These are phyloP conservation scores for Teinopalpus imperialis DNA, from an alignment of 2,888 invertebrate genomes.

Conservation along the genomic window DNA sequence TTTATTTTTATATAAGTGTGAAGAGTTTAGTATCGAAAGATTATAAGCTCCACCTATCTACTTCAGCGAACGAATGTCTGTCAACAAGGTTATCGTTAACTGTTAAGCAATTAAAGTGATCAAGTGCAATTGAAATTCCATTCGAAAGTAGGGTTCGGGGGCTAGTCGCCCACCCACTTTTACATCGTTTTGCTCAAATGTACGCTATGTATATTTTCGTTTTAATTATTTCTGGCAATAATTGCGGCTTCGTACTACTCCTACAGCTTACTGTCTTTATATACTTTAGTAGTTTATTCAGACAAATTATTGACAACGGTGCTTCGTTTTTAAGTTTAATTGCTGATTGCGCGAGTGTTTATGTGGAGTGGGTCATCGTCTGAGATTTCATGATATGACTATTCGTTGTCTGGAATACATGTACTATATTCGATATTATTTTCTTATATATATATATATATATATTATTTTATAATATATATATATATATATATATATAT, in stretches of 20 bases:
- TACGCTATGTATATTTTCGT: neutral
- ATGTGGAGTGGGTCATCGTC: too few relatives aligned
- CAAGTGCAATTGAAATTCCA: constrained; percentile 22
- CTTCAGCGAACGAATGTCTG: constrained; percentile 11
- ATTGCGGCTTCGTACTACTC: neutral
- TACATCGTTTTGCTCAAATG: constrained; percentile 1
- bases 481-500: too few relatives aligned
- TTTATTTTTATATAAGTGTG: constrained; percentile 1
- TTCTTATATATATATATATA: too few relatives aligned
- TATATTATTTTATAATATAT: too few relatives aligned
- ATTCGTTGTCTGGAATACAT: too few relatives aligned
- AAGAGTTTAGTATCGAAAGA: constrained; percentile 3
- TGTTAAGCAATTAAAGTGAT: constrained; percentile 20
- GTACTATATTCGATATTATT: too few relatives aligned
- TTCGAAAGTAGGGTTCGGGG: constrained; percentile 15
- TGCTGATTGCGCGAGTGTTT: too few relatives aligned
- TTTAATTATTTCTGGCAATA: neutral
- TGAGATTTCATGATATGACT: too few relatives aligned
- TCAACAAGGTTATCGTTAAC: constrained; percentile 22
- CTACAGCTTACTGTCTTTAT: neutral
- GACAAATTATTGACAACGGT: constrained; percentile 1
- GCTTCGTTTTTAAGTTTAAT: constrained; percentile 1
- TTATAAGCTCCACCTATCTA: constrained; percentile 10
- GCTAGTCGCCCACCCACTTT: constrained; percentile 5
- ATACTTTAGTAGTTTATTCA: neutral